Evolutionary conservation across 2,797 vertebrate species (phyloP).

Genomic region (Liasis olivaceus): DNA sequence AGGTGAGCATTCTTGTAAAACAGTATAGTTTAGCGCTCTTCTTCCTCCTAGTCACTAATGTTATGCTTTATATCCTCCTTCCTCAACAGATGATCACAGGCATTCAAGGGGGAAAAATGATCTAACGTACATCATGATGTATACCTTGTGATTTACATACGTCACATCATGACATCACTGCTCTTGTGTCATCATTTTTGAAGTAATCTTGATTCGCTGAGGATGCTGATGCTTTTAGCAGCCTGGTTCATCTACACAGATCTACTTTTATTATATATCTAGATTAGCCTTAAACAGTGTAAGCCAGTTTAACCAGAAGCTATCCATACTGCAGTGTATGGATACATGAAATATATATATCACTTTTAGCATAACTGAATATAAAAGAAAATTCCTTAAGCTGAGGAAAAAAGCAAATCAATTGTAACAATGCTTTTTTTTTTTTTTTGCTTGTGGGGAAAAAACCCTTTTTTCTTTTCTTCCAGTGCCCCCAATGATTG

Average conservation of each 20-base stretch:
- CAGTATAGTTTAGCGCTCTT: neutral
- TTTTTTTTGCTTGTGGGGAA: conserved; percentile 32
- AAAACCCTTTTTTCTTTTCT: conserved; percentile 24
- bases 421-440: conserved; percentile 36
- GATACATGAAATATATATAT: neutral
- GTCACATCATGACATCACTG: neutral
- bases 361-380: neutral
- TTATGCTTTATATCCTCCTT: neutral
- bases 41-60: too few species aligned
- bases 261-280: neutral
- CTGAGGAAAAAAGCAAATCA: conserved; percentile 1
- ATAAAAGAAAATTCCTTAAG: neutral
- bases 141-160: neutral
- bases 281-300: neutral
- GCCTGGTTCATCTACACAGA: neutral
- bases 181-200: neutral
- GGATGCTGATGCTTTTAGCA: neutral
- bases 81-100: neutral
- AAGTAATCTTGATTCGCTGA: neutral
- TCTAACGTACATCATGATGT: neutral
- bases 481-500: conserved; percentile 90
- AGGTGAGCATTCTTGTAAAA: neutral
- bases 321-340: conserved; percentile 20
- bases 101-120: neutral
- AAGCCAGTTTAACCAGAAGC: neutral